Percentiles rank a stretch among this genome's conserved stretches.
Evolutionary conservation across 2,113 vertebrate species (phyloP).

Genomic region (Peucedramus taeniatus): DNA sequence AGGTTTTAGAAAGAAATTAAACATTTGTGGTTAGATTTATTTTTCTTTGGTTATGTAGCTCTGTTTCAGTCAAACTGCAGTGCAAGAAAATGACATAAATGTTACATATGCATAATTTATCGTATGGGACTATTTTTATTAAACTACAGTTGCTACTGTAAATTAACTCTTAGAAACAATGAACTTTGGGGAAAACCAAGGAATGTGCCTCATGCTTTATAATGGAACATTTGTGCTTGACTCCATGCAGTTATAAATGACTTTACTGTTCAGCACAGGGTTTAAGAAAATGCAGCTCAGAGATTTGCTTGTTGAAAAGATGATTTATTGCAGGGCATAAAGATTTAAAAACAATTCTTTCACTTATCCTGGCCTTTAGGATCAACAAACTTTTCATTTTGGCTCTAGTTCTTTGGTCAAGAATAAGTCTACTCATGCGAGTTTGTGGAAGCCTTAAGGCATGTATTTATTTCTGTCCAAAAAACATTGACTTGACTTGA

Average conservation of each 20-base stretch:
- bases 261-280: slow-evolving; percentile 50
- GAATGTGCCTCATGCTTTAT: slow-evolving; percentile 55
- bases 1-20: not conserved
- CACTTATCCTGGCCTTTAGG: slow-evolving; percentile 53
- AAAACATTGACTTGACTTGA: slow-evolving; percentile 16
- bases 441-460: slow-evolving; percentile 32
- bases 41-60: slow-evolving; percentile 31
- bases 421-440: slow-evolving; percentile 20
- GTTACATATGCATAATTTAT: slow-evolving; percentile 49
- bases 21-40: slow-evolving; percentile 39
- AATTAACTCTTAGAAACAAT: slow-evolving; percentile 67
- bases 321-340: slow-evolving; percentile 62
- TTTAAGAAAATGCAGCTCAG: slow-evolving; percentile 61
- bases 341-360: slow-evolving; percentile 62
- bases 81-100: slow-evolving; percentile 45
- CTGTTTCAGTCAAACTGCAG: slow-evolving; percentile 24
- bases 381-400: slow-evolving; percentile 44
- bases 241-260: slow-evolving; percentile 61
- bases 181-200: slow-evolving; percentile 58
- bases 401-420: slow-evolving; percentile 33
- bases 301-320: slow-evolving; percentile 68
- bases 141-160: slow-evolving; percentile 54
- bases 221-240: slow-evolving; percentile 67
- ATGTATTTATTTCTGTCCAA: slow-evolving; percentile 1
- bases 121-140: slow-evolving; percentile 39